Conservation (phyloP, 2,113 vertebrate species). For the Sakesphorus luctuosus region DNA sequence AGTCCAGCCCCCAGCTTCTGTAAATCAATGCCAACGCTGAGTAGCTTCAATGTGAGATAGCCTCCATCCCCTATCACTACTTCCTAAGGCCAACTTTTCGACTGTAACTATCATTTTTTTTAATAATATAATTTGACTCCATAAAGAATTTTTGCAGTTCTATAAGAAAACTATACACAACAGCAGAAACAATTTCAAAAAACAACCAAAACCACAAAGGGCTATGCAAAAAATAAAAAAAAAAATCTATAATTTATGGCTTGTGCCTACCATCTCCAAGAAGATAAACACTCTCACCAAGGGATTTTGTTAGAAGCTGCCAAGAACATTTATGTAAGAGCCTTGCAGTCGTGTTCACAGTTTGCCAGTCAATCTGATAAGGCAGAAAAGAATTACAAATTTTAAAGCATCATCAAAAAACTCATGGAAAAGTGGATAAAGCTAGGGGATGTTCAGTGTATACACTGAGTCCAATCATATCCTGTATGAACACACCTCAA, state of each 20-base stretch:
- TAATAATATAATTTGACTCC: neutral
- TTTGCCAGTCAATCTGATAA: neutral
- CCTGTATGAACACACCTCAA: neutral
- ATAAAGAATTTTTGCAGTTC: neutral
- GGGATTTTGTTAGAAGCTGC: neutral
- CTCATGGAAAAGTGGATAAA: neutral
- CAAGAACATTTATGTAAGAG: slow-evolving; percentile 9
- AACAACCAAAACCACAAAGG: neutral
- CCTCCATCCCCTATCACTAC: neutral
- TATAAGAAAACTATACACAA: neutral
- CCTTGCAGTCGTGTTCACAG: neutral
- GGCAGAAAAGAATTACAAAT: neutral
- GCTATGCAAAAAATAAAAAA: neutral
- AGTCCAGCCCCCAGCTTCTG: neutral
- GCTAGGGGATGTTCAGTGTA: neutral
- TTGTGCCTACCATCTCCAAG: neutral
- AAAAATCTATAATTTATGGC: neutral
- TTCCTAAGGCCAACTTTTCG: neutral
- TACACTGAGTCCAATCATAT: neutral
- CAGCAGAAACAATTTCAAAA: neutral
- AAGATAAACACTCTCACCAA: neutral
- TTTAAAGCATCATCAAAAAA: neutral
- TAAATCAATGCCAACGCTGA: neutral
- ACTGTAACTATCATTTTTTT: neutral
- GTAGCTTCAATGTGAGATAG: neutral